A percentile compares a stretch with the other conserved stretches of the same genome.
phyloP scores from a whole-genome alignment of 2,113 vertebrate genomes.

The Ancistrus triradiatus region DNA sequence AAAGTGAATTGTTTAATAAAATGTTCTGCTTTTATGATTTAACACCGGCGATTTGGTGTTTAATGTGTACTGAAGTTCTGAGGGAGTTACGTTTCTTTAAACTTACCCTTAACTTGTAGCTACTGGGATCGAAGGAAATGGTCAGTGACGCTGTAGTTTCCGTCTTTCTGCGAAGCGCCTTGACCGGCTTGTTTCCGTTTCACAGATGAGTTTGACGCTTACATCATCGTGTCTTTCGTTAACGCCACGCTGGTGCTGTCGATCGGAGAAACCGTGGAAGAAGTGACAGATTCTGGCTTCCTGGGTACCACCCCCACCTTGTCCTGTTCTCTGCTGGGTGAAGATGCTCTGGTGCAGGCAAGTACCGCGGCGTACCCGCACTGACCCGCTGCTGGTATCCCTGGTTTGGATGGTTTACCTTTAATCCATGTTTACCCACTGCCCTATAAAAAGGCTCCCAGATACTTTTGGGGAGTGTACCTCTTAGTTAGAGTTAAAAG shows the following conservation, averaged over 20 bases:
- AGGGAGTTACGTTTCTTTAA: too few species aligned
- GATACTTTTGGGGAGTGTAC: too few species aligned
- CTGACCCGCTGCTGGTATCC: too few species aligned
- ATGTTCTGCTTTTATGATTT: too few species aligned
- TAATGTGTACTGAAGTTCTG: too few species aligned
- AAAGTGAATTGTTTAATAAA: too few species aligned
- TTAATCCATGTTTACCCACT: too few species aligned
- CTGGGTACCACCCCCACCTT: slow-evolving; percentile 95
- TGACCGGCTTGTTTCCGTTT: slow-evolving; percentile 15
- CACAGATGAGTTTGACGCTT: slow-evolving; percentile 95
- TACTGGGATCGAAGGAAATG: neutral
- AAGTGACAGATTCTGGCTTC: slow-evolving; percentile 97
- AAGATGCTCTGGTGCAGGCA: slow-evolving; percentile 96
- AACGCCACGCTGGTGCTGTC: slow-evolving; percentile 95
- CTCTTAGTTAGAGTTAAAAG: too few species aligned
- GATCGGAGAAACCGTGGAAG: slow-evolving; percentile 97
- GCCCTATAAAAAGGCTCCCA: too few species aligned
- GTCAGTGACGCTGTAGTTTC: neutral
- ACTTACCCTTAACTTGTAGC: too few species aligned
- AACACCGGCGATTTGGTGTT: too few species aligned
- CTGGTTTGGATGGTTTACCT: too few species aligned
- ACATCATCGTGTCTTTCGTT: slow-evolving; percentile 98
- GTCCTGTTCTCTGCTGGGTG: slow-evolving; percentile 93
- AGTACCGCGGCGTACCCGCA: slow-evolving; percentile 13
- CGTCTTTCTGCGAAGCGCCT: neutral